Percentiles rank a stretch among this genome's conserved stretches.
Evolutionary conservation across 2,888 invertebrate genomes (phyloP).

Genomic region (Peribatodes rhomboidaria): DNA sequence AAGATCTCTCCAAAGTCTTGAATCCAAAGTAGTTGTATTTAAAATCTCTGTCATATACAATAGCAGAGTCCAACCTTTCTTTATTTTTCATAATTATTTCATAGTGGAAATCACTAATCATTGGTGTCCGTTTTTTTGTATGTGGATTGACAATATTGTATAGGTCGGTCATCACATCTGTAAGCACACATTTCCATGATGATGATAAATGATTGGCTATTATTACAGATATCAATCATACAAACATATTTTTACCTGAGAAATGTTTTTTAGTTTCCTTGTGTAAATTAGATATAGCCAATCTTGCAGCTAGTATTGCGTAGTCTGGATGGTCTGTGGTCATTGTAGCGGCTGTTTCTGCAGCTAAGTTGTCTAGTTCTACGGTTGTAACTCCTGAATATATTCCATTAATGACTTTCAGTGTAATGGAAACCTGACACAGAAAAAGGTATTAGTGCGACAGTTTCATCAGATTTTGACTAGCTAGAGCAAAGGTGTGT

Average conservation of each 20-base stretch:
- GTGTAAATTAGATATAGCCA: slow-evolving; percentile 98
- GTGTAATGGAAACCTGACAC: slow-evolving; percentile 91
- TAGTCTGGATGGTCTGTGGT: slow-evolving; percentile 99
- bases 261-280: slow-evolving; percentile 99
- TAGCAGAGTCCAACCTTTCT: slow-evolving; percentile 96
- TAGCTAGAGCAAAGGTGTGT: too few species aligned
- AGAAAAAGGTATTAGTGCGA: slow-evolving; percentile 3
- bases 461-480: background rate
- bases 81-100: slow-evolving; percentile 94
- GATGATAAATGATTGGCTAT: too few species aligned
- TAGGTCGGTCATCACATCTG: slow-evolving; percentile 96
- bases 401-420: slow-evolving; percentile 97
- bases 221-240: too few species aligned
- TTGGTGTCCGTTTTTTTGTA: slow-evolving; percentile 91
- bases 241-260: slow-evolving; percentile 87
- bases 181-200: slow-evolving; percentile 58
- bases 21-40: slow-evolving; percentile 99
- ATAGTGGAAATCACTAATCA: slow-evolving; percentile 95
- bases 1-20: slow-evolving; percentile 98
- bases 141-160: slow-evolving; percentile 91
- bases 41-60: slow-evolving; percentile 98
- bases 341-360: slow-evolving; percentile 99
- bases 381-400: slow-evolving; percentile 99
- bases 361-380: slow-evolving; percentile 98
- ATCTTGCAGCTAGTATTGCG: slow-evolving; percentile 94